Evolutionary conservation across 2,888 invertebrate genomes (phyloP).

Genomic region (Pandemis heparana): DNA sequence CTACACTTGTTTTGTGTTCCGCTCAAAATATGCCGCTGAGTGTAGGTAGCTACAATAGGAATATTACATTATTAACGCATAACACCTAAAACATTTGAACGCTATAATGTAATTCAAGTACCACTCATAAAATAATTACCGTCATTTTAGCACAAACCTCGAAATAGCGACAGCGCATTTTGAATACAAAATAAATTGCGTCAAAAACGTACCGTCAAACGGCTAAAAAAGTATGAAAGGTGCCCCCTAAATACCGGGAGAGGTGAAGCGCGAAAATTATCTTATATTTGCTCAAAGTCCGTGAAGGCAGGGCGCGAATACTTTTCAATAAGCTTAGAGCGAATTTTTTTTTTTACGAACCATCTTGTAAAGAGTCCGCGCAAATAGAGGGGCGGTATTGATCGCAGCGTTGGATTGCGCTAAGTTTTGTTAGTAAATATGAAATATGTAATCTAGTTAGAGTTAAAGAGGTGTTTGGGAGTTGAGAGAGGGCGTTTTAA

Average conservation of each 20-base stretch:
- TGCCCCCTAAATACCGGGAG: conserved; percentile 85
- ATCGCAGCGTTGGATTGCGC: conserved; percentile 63
- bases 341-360: conserved; percentile 75
- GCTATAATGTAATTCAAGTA: background rate
- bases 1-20: too few species aligned
- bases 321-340: conserved; percentile 86
- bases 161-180: conserved; percentile 57
- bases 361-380: conserved; percentile 76
- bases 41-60: too few species aligned
- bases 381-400: conserved; percentile 77
- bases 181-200: conserved; percentile 83
- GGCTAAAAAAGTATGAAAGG: conserved; percentile 84
- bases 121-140: conserved; percentile 34
- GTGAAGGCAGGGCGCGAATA: conserved; percentile 84
- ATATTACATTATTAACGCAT: background rate
- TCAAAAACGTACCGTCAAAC: conserved; percentile 76
- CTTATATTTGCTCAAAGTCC: conserved; percentile 85
- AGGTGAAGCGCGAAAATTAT: conserved; percentile 85
- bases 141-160: conserved; percentile 31
- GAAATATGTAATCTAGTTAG: conserved; percentile 26
- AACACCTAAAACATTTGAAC: background rate
- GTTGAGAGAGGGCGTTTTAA: background rate
- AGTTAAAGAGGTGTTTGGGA: background rate
- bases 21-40: too few species aligned
- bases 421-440: conserved; percentile 46